These are phyloP conservation scores for Rhinoptilus africanus DNA, from an alignment of 2,113 vertebrate species.

Conservation along the genomic window DNA sequence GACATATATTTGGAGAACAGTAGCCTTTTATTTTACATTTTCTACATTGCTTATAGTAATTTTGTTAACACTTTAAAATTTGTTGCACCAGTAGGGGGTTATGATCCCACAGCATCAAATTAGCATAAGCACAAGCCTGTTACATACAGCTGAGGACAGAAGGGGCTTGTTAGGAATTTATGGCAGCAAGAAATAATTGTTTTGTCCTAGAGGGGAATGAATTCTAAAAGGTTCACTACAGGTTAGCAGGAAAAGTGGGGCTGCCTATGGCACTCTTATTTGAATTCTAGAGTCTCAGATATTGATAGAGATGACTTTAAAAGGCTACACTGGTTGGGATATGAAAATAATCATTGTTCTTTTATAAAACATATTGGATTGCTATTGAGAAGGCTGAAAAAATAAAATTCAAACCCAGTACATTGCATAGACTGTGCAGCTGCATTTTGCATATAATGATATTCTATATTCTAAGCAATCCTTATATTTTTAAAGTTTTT, in stretches of 20 bases:
- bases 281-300: not conserved
- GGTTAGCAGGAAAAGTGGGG: not conserved
- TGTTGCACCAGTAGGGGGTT: slow-evolving; percentile 14
- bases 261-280: not conserved
- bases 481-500: not conserved
- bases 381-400: not conserved
- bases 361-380: not conserved
- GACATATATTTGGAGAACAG: not conserved
- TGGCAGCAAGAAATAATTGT: not conserved
- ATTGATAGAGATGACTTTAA: not conserved
- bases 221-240: not conserved
- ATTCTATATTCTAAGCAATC: not conserved
- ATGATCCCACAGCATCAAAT: slow-evolving; percentile 1
- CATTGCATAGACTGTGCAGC: not conserved
- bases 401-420: not conserved
- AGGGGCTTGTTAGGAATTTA: not conserved
- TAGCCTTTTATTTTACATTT: slow-evolving; percentile 1
- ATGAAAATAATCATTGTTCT: not conserved
- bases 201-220: not conserved
- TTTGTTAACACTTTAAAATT: slow-evolving; percentile 26
- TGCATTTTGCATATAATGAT: not conserved
- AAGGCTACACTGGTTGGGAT: not conserved
- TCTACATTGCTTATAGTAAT: slow-evolving; percentile 21
- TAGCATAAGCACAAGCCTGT: not conserved
- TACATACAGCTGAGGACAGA: not conserved